Evolutionary conservation across 2,797 vertebrate species (phyloP), one percentile per base, ranked within the genome.

Genomic region (Helostoma temminkii): DNA sequence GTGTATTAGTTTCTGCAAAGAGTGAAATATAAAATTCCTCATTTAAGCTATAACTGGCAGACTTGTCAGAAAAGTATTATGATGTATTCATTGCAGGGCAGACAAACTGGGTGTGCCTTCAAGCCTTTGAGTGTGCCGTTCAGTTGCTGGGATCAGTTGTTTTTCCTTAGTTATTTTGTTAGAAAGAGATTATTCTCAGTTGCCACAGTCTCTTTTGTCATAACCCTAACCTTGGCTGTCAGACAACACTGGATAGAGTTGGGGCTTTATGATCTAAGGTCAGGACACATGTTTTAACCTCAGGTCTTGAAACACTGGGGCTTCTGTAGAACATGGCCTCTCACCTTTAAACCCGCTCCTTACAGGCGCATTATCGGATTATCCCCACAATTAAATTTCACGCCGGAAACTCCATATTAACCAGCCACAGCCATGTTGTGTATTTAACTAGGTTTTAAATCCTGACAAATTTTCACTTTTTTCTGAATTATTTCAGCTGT

Each of bases 301-400:
- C 60, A 6, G 49, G 64, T 57, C 65, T 66, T 48, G 54, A 76
- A 87, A 87, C 79, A 77, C 73, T 76, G 47, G 37, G 59, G 56
- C 71, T 73, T 70, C 42, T 76, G 65, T 89, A 66, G 60, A 37
- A 54, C 37, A 1, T 79, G 83, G 85, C 82, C 87, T 78, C 61
- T 80, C 26, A 55, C 69, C 76, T 72, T 59, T 54, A 81, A 87
- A 88, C 89, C 82, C 68, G 70, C 69, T 79, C 43, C 78, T 81
- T 84, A 75, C 62, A 66, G 63, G 63, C 49, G 81, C 71, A 80
- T 92, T 86, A 92, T 84, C 85, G 82, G 81, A 83, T 89, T 87
- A 90, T 75, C 73, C 53, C 46, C 26, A n/a, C 46, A 62, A 2
- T 73, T 71, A 76, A 52, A 82, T 84, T 74, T 83, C 74, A 84